These are phyloP conservation scores for Etheostoma perlongum DNA, from an alignment of 2,797 vertebrate genomes.

Conservation along the genomic window DNA sequence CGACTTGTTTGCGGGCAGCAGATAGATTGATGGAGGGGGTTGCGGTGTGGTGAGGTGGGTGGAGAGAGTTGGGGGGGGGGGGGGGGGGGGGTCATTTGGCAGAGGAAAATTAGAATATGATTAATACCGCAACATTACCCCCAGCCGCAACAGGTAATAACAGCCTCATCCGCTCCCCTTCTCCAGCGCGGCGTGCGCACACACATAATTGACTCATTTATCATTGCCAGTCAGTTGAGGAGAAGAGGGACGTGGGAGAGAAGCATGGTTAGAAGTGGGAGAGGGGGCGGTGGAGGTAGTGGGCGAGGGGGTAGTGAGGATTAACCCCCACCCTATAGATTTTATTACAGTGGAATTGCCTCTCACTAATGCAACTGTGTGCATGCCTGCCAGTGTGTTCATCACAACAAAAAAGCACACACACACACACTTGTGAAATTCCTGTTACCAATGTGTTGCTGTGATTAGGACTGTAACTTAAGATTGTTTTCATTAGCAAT, in stretches of 20 bases:
- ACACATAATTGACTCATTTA: conserved; percentile 89
- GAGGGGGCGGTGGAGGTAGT: conserved; percentile 37
- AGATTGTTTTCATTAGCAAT: background rate
- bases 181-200: conserved; percentile 62
- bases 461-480: background rate
- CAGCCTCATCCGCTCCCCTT: conserved; percentile 79
- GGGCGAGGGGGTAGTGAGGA: conserved; percentile 57
- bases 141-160: conserved; percentile 87
- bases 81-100: conserved; percentile 50
- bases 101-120: conserved; percentile 88
- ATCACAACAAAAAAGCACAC: conserved; percentile 35
- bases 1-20: conserved; percentile 76
- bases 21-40: conserved; percentile 77
- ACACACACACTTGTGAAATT: background rate
- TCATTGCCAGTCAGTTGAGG: conserved; percentile 79
- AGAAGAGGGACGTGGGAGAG: conserved; percentile 45
- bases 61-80: background rate
- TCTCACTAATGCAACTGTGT: conserved; percentile 68
- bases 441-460: conserved; percentile 6
- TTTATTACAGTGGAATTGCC: conserved; percentile 87
- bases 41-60: conserved; percentile 29
- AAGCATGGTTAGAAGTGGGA: conserved; percentile 50
- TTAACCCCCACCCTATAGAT: conserved; percentile 80
- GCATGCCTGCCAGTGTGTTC: conserved; percentile 22
- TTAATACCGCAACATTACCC: conserved; percentile 88